Evolutionary conservation across 2,888 invertebrate genomes (phyloP), one percentile per base, ranked within the genome.

Genomic region (Limnephilus lunatus): DNA sequence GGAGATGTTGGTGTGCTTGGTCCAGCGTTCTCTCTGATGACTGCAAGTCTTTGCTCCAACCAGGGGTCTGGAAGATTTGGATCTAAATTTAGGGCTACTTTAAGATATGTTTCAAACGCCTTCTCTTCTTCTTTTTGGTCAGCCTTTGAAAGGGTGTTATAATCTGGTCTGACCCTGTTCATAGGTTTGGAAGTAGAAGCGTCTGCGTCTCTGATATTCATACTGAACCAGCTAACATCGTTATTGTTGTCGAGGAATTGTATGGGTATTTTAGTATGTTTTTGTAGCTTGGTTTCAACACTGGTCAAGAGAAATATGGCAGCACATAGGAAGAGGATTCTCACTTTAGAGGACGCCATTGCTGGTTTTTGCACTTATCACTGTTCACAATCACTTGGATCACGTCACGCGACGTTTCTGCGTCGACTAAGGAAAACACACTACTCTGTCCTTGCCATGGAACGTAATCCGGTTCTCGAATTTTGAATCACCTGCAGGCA

Each of bases 341-440:
- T 85, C 44, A 85, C n/a, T 35, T 44, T 39, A 35, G 85, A 85
- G n/a, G 85, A 85, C 44, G 85, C n/a, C 39, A 39, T 39, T 30
- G 48, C 44, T n/a, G 85, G 53, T 68, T 68, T 44, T 25, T 19
- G 19, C 83, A 85, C 85, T 35, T n/a, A 19, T 85, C 85, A 85
- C 35, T 35, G 35, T 39, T n/a, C 19, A 44, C 85, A n/a, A 39
- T n/a, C 44, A 39, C 85, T 85, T 44, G 25, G 39, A 35, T 39
- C 39, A 35, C 85, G 85, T 32, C 85, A 85, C 39, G 35, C n/a
- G n/a, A 35, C 44, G 85, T 35, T 31, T 83, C 35, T 31, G 83
- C 31, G 83, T 83, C 83, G 15, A 31, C 32, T 19, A 25, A 83
- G 31, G 32, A 83, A 11, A 15, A 83, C 0, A n/a, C 35, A 83